Evolutionary conservation across 2,888 invertebrate species (phyloP).

Genomic region (Microchrysa polita): DNA sequence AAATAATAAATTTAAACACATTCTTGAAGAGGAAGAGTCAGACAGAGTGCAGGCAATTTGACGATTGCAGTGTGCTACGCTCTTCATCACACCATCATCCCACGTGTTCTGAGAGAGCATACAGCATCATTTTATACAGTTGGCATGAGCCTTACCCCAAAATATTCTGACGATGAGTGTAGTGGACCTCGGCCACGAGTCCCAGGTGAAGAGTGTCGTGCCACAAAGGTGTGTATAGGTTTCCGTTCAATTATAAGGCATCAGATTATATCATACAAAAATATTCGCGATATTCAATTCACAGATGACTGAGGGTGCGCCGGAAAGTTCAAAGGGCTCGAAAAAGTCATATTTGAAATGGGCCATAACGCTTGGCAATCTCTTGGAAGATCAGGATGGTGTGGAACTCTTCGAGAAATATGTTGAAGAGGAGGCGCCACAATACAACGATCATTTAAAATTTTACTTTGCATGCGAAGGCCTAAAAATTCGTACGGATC

Average conservation of each 20-base stretch:
- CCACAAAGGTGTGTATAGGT: slow-evolving; percentile 61
- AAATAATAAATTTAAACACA: not conserved
- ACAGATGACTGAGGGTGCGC: slow-evolving; percentile 64
- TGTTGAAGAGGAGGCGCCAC: slow-evolving; percentile 80
- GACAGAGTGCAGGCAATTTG: not conserved
- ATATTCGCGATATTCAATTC: not conserved
- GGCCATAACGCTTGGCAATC: slow-evolving; percentile 84
- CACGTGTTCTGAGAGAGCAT: not conserved
- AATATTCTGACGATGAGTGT: slow-evolving; percentile 64
- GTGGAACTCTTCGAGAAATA: slow-evolving; percentile 86
- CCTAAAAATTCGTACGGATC: slow-evolving; percentile 79
- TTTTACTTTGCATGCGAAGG: slow-evolving; percentile 96
- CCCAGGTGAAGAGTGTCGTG: slow-evolving; percentile 73
- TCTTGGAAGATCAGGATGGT: slow-evolving; percentile 91
- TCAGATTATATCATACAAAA: no score
- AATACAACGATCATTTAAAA: slow-evolving; percentile 82
- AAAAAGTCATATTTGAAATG: slow-evolving; percentile 83
- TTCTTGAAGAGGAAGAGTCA: not conserved
- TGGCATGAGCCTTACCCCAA: slow-evolving; percentile 65
- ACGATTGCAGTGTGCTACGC: no score
- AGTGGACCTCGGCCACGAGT: slow-evolving; percentile 82
- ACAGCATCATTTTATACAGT: slow-evolving; percentile 44
- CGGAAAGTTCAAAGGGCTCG: slow-evolving; percentile 64
- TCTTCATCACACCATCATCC: not conserved
- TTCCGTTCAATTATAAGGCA: not conserved